Base-by-base conservation (phyloP, 2,888 invertebrate species). In the Tetragnatha montana region DNA sequence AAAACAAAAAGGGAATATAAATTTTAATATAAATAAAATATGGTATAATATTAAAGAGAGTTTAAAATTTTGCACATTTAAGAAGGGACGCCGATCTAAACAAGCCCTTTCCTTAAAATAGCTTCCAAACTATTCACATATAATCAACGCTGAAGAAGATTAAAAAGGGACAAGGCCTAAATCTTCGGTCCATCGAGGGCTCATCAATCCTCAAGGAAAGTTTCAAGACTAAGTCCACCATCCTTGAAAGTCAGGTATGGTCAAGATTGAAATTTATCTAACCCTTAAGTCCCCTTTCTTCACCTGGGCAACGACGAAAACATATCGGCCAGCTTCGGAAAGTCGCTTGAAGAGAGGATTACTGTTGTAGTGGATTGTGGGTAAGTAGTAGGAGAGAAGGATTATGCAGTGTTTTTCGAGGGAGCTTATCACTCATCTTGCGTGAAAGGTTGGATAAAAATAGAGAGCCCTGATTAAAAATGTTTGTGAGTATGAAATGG, bases 201-300 rank as follows among this genome's bases (percentile, higher is more conserved):
- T 83, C 75, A 68, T 83, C 83, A 68, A 83, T 75, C 60, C 74
- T 19, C 35, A 76, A 17, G 19, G 68, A 83, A 83, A 60, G 47
- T 60, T 75, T 83, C n/a, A 4, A n/a, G 51, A 51, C 60, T n/a
- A 75, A 17, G 21, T 60, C n/a, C 51, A 4, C 71, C 19, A 71
- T 51, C 22, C 73, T 19, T 47, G 81, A 74, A 68, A 22, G 50
- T 50, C 17, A 85, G 78, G 51, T 50, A 85, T 85, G 51, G 78
- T 51, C 70, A 71, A 68, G 85, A 85, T 85, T 85, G 85, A 85
- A 85, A 85, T 85, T 85, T 85, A 85, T 85, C 85, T 85, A 47
- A 19, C 51, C 71, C 35, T 70, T 85, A 78, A 78, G 19, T 50
- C 51, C 51, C 35, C 35, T 19, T 50, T 8, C 60, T 35, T 75